Conservation (phyloP, 2,888 invertebrate species). For the Xanthia togata region DNA sequence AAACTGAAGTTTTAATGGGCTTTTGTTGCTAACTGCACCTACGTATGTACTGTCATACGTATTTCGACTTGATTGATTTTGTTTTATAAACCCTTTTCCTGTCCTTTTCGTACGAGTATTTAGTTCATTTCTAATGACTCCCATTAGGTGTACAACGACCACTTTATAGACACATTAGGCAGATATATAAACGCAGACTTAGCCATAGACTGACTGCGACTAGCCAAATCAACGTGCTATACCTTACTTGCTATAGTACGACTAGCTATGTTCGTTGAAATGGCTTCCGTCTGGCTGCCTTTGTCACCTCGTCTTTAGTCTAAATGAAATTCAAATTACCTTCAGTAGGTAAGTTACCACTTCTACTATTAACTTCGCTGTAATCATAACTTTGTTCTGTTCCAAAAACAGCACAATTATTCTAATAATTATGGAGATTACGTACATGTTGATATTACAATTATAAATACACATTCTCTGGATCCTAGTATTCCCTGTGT, state of each 20-base stretch:
- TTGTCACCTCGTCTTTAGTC: constrained; percentile 28
- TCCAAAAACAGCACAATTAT: too few relatives aligned
- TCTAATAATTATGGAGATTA: too few relatives aligned
- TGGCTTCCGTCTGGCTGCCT: constrained; percentile 57
- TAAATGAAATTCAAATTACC: constrained; percentile 45
- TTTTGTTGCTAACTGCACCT: too few relatives aligned
- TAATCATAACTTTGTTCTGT: not conserved
- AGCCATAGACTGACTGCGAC: constrained; percentile 14
- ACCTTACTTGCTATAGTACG: not conserved
- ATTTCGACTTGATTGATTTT: not conserved
- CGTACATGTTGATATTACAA: too few relatives aligned
- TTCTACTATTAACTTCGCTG: not conserved
- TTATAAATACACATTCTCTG: too few relatives aligned
- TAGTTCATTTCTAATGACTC: not conserved
- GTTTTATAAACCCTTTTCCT: not conserved
- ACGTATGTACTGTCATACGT: too few relatives aligned
- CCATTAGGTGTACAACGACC: not conserved
- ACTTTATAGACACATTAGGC: constrained; percentile 13
- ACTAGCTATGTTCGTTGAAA: constrained; percentile 26
- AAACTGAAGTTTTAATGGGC: too few relatives aligned
- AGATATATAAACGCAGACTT: not conserved
- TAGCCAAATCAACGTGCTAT: constrained; percentile 43
- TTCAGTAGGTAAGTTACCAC: not conserved
- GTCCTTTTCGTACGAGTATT: not conserved
- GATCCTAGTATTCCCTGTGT: not conserved